phyloP scores from a whole-genome alignment of 2,113 vertebrate species.

The Xerus inauris region DNA sequence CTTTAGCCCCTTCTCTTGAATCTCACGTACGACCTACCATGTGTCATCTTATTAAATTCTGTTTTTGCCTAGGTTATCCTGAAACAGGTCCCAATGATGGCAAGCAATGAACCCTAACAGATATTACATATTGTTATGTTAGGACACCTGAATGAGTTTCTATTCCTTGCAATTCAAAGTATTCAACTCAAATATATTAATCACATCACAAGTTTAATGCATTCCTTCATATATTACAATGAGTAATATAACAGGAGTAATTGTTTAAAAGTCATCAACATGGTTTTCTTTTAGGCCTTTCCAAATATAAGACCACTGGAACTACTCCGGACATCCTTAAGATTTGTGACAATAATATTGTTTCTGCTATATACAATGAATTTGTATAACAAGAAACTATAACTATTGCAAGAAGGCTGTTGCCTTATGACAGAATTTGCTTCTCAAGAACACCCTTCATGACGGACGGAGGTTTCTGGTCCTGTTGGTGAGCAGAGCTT shows the following conservation, averaged over 20 bases:
- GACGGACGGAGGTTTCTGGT: no score
- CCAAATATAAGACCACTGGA: background rate
- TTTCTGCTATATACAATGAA: background rate
- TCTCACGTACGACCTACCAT: background rate
- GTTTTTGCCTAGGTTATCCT: constrained; percentile 23
- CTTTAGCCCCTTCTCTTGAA: background rate
- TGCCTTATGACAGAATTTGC: background rate
- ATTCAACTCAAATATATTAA: background rate
- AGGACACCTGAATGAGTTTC: background rate
- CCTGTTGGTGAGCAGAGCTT: no score
- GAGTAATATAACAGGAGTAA: background rate
- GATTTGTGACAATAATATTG: background rate
- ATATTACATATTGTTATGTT: background rate
- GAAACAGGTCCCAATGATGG: background rate
- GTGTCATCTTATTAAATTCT: background rate
- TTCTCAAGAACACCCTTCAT: background rate
- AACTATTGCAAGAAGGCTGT: background rate
- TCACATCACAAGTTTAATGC: background rate
- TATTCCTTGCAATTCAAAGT: background rate
- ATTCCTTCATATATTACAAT: background rate
- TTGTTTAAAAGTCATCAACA: background rate
- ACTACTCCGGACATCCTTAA: background rate
- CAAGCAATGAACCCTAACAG: background rate
- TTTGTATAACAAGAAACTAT: background rate
- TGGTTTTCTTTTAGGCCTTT: background rate